phyloP scores from a whole-genome alignment of 2,888 invertebrate genomes.

The Limnephilus rhombicus region DNA sequence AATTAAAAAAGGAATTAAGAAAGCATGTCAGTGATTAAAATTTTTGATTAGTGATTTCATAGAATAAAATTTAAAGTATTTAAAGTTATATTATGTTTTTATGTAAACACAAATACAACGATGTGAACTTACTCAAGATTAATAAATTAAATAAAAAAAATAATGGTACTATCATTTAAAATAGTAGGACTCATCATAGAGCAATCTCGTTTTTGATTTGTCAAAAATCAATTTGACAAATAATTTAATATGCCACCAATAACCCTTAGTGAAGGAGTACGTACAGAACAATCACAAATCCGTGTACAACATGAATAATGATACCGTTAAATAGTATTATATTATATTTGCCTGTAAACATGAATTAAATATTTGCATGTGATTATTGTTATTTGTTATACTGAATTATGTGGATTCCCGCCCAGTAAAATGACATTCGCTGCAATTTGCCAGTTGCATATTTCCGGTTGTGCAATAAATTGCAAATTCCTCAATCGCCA shows the following conservation, averaged over 20 bases:
- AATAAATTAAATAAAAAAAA: too few relatives aligned
- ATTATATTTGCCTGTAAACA: not conserved
- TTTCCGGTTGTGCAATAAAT: conserved; percentile 53
- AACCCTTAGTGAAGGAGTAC: not conserved
- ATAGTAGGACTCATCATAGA: too few relatives aligned
- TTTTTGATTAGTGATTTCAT: too few relatives aligned
- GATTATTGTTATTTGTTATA: conserved; percentile 16
- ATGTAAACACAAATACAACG: too few relatives aligned
- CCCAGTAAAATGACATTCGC: conserved; percentile 39
- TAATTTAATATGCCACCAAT: not conserved
- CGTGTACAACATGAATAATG: not conserved
- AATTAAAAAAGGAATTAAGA: too few relatives aligned
- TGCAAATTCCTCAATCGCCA: conserved; percentile 52
- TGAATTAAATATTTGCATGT: not conserved
- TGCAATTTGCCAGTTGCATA: conserved; percentile 43
- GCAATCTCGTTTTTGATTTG: too few relatives aligned
- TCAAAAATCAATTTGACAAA: not conserved
- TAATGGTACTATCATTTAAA: too few relatives aligned
- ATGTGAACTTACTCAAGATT: too few relatives aligned
- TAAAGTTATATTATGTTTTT: too few relatives aligned
- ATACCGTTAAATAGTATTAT: not conserved
- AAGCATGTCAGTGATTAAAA: too few relatives aligned
- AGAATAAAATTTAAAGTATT: too few relatives aligned
- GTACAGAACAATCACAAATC: not conserved
- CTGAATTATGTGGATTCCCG: conserved; percentile 42